Base-by-base conservation (phyloP, 2,888 invertebrate species). In the Drosophila greeni region DNA sequence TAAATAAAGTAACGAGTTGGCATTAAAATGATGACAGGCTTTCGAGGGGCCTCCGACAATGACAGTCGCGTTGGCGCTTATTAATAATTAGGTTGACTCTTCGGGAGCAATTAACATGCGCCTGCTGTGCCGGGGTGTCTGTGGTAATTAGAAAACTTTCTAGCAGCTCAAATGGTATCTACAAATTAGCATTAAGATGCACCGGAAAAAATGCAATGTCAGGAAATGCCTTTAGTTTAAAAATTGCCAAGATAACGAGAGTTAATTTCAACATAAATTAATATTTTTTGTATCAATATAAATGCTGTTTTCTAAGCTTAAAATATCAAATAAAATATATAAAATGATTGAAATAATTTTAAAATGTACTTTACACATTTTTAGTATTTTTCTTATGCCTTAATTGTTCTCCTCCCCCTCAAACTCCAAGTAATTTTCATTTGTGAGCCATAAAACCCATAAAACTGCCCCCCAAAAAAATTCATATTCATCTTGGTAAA, bases 1-100 rank as follows among this genome's bases (percentile, higher is more conserved):
- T 79, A 79, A 83, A 79, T 79, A 79, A 82, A 79, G 79, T 83
- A 79, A 79, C 79, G 84, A 79, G 82, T 79, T 78, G 84, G 84
- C 79, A 83, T 83, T 79, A 79, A 79, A 79, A 79, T 81, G 84
- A 79, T 79, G 84, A 84, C 79, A 79, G 76, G 16, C 59, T 59
- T 59, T 60, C 45, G 59, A 60, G 59, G 39, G 39, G 37, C 59
- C 70, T 53, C 64, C 74, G 80, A 80, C 71, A 82, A 76, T 75
- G 78, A 81, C 78, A 81, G 54, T 61, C 66, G 70, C 61, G 76
- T 71, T 78, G 79, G 76, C 84, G 82, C 74, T 79, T 79, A 83
- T 81, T 83, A 83, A 78, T 79, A 83, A 79, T 79, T 79, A 79
- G 79, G 55, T 78, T 78, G 76, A 74, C 70, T 68, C 61, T 54